phyloP scores from a whole-genome alignment of 2,888 invertebrate genomes.

The Gandaritis pyraliata region DNA sequence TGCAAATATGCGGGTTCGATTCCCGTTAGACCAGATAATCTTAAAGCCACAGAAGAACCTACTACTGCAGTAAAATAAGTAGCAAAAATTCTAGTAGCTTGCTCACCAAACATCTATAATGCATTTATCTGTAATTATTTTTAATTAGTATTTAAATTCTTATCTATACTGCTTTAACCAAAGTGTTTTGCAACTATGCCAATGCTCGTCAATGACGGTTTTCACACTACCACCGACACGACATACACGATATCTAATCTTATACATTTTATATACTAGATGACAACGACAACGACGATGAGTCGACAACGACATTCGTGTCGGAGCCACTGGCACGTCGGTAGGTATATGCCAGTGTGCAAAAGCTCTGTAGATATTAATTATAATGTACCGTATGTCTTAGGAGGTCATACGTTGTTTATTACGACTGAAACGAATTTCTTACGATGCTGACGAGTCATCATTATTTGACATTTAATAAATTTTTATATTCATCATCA shows the following conservation, averaged over 20 bases:
- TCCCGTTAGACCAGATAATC: neutral
- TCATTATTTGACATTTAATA: constrained; percentile 24
- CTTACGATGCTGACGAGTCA: constrained; percentile 20
- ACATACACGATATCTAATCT: too few relatives aligned
- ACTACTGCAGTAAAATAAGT: neutral
- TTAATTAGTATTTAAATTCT: neutral
- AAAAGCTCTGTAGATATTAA: too few relatives aligned
- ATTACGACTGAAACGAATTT: constrained; percentile 19
- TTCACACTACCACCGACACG: too few relatives aligned
- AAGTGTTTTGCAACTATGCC: too few relatives aligned
- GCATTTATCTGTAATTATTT: neutral
- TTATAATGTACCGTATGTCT: neutral
- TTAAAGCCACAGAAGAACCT: neutral
- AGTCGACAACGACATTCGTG: too few relatives aligned
- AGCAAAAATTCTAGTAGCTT: neutral
- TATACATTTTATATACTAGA: too few relatives aligned
- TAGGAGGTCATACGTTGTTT: constrained; percentile 10
- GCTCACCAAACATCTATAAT: neutral
- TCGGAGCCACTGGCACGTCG: too few relatives aligned
- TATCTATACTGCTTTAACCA: neutral
- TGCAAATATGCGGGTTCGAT: neutral
- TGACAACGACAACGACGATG: too few relatives aligned
- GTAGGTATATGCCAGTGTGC: too few relatives aligned
- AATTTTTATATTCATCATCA: constrained; percentile 14
- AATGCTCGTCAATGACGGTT: too few relatives aligned